phyloP scores from a whole-genome alignment of 53 echinoderm and acorn worm genomes.

The Henricia sp. region DNA sequence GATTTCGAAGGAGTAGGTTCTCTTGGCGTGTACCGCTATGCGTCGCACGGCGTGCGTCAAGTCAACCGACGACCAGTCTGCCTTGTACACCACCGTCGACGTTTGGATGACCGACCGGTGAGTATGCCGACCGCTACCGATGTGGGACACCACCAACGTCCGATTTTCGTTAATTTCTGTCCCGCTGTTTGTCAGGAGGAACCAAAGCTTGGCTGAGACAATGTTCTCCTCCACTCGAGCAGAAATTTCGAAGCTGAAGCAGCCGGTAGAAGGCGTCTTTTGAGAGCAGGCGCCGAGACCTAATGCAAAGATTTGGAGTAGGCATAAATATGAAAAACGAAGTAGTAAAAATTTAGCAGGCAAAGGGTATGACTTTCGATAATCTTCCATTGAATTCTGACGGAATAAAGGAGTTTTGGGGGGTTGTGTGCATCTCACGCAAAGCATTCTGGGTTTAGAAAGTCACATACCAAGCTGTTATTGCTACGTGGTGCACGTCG shows the following conservation, averaged over 20 bases:
- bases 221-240: slow-evolving; percentile 50
- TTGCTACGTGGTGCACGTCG: too few species aligned
- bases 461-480: too few species aligned
- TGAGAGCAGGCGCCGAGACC: slow-evolving; percentile 27
- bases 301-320: background rate
- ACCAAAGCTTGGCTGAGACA: slow-evolving; percentile 59
- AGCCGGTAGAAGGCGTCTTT: slow-evolving; percentile 43
- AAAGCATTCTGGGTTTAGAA: too few species aligned
- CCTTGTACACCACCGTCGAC: slow-evolving; percentile 20
- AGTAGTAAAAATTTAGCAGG: background rate
- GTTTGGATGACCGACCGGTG: slow-evolving; percentile 23
- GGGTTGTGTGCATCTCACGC: too few species aligned
- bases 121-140: slow-evolving; percentile 51
- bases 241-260: slow-evolving; percentile 58
- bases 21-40: slow-evolving; percentile 39
- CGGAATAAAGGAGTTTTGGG: too few species aligned
- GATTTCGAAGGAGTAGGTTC: slow-evolving; percentile 40
- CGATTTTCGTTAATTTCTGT: slow-evolving; percentile 35
- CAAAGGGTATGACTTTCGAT: background rate
- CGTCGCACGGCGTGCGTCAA: slow-evolving; percentile 45
- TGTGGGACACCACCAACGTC: slow-evolving; percentile 63
- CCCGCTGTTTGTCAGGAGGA: slow-evolving; percentile 26
- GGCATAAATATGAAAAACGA: background rate
- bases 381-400: too few species aligned
- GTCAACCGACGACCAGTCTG: slow-evolving; percentile 57